Conservation (phyloP, 35 echinoderm and acorn worm genomes). For the Hemicentrotus pulcherrimus region DNA sequence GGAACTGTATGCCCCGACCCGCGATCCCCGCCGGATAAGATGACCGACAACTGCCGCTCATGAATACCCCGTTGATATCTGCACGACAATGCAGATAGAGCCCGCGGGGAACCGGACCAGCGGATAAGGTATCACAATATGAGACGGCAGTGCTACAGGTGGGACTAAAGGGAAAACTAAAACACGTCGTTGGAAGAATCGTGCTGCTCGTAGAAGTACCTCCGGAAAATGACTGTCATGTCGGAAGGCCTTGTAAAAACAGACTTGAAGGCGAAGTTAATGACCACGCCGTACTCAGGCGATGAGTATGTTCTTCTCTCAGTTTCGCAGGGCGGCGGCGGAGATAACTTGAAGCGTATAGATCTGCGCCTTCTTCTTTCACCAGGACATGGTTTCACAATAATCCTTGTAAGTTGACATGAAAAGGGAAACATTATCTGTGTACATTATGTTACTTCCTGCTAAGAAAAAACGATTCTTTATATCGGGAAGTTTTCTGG, state of each 20-base stretch:
- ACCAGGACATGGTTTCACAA: not conserved
- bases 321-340: not conserved
- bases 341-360: not conserved
- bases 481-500: not conserved
- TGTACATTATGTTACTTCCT: not conserved
- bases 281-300: not conserved
- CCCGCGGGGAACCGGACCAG: not conserved
- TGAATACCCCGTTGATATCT: not conserved
- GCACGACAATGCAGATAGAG: constrained; percentile 17
- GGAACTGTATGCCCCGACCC: constrained; percentile 10
- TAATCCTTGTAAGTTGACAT: not conserved
- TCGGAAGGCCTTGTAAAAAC: not conserved
- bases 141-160: constrained; percentile 39
- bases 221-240: constrained; percentile 1
- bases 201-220: not conserved
- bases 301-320: not conserved
- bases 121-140: not conserved
- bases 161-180: not conserved
- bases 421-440: not conserved
- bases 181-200: not conserved
- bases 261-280: not conserved
- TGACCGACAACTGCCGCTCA: constrained; percentile 42
- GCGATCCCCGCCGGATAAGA: not conserved
- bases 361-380: not conserved
- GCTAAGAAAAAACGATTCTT: not conserved